Percentiles rank a stretch among this genome's conserved stretches.
Conservation (phyloP, 1,140 invertebrate species). For the Liolophura sinensis region DNA sequence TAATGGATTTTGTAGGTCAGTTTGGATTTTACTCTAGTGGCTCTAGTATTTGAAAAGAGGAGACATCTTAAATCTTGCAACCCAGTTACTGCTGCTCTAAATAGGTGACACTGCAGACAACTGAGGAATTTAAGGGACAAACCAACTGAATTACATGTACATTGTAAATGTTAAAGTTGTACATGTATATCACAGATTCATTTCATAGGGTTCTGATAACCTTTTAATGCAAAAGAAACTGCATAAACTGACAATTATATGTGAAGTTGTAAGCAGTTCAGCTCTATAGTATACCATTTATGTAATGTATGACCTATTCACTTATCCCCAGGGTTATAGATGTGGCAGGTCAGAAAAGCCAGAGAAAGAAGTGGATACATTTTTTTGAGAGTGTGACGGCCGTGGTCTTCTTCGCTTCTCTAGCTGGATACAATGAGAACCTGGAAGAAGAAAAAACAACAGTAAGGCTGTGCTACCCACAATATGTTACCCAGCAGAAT, state of each 20-base stretch:
- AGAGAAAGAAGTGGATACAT: slow-evolving; percentile 58
- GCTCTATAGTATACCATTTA: not conserved
- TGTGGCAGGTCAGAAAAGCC: slow-evolving; percentile 53
- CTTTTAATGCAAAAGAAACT: not conserved
- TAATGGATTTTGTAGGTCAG: too few species aligned
- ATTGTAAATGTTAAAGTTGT: too few species aligned
- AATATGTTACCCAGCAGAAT: not conserved
- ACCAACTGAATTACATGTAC: too few species aligned
- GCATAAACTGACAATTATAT: not conserved
- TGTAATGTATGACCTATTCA: not conserved
- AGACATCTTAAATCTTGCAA: too few species aligned
- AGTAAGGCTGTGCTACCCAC: slow-evolving; percentile 20
- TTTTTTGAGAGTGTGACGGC: slow-evolving; percentile 59
- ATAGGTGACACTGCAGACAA: not conserved
- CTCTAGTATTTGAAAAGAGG: too few species aligned
- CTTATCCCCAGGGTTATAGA: slow-evolving; percentile 40
- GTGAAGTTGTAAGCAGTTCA: not conserved
- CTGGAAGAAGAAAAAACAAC: slow-evolving; percentile 41
- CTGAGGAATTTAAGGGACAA: too few species aligned
- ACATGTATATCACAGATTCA: too few species aligned
- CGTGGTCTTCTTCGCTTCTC: slow-evolving; percentile 57
- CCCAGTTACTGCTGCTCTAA: too few species aligned
- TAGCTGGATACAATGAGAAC: slow-evolving; percentile 47
- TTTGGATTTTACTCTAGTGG: too few species aligned
- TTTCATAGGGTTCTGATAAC: too few species aligned